A percentile compares a stretch with the other conserved stretches of the same genome.
Evolutionary conservation across 2,888 invertebrate species (phyloP).

Genomic region (Ctenicera cuprea): DNA sequence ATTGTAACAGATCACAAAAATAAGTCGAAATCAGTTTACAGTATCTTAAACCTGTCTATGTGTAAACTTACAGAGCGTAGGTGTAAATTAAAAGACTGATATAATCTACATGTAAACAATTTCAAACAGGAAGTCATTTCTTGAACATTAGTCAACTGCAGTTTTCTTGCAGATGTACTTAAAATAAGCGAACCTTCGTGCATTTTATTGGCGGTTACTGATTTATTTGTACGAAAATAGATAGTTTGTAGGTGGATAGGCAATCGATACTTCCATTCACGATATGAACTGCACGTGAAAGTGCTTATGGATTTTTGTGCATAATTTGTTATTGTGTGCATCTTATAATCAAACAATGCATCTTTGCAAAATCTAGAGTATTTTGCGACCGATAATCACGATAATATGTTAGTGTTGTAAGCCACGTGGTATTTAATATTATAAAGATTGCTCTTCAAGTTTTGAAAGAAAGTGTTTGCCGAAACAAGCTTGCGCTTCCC

Average conservation of each 20-base stretch:
- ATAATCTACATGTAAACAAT: no score
- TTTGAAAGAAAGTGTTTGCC: background rate
- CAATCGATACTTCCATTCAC: background rate
- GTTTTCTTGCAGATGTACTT: background rate
- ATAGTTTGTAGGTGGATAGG: background rate
- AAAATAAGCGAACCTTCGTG: background rate
- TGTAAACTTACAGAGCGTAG: no score
- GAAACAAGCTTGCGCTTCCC: background rate
- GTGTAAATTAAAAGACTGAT: no score
- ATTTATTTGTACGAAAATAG: background rate
- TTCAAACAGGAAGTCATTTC: no score
- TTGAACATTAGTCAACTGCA: no score
- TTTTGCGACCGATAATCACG: background rate
- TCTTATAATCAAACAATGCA: constrained; percentile 13
- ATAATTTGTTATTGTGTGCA: constrained; percentile 15
- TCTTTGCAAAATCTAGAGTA: constrained; percentile 4
- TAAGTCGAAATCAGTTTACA: no score
- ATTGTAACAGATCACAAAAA: no score
- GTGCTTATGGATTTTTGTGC: background rate
- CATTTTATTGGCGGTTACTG: background rate
- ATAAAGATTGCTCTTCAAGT: background rate
- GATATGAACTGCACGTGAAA: background rate
- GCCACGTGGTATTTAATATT: constrained; percentile 2
- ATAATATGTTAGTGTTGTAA: constrained; percentile 8
- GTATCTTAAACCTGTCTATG: no score